These are phyloP conservation scores for Kryptopterus vitreolus DNA, from an alignment of 2,797 vertebrate species.

Conservation along the genomic window DNA sequence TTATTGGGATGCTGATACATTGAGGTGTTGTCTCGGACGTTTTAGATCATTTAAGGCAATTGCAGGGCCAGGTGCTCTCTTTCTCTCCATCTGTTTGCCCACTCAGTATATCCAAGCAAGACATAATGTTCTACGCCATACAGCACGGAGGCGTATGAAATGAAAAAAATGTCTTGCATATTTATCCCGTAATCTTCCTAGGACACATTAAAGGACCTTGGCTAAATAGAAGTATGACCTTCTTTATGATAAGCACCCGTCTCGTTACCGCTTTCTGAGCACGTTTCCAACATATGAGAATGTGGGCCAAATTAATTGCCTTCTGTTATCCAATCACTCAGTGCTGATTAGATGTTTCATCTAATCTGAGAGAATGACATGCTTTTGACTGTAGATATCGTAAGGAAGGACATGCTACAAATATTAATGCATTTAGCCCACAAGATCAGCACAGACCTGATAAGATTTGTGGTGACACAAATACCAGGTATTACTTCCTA, in stretches of 20 bases:
- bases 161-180: background rate
- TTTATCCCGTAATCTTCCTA: constrained; percentile 14
- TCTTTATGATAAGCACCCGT: constrained; percentile 20
- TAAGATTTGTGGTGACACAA: background rate
- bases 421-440: constrained; percentile 21
- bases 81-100: background rate
- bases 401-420: constrained; percentile 16
- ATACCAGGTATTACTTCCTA: background rate
- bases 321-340: constrained; percentile 46
- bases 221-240: constrained; percentile 25
- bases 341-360: constrained; percentile 44
- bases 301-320: constrained; percentile 41
- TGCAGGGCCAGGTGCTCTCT: constrained; percentile 28
- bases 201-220: constrained; percentile 18
- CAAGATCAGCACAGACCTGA: constrained; percentile 1
- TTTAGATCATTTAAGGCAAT: constrained; percentile 35
- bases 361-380: constrained; percentile 45
- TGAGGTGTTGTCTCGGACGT: constrained; percentile 23
- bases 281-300: constrained; percentile 39
- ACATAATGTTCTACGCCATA: constrained; percentile 7
- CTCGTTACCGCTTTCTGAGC: constrained; percentile 34
- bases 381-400: constrained; percentile 28
- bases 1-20: constrained; percentile 24
- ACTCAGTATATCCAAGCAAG: constrained; percentile 1
- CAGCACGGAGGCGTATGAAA: background rate